phyloP scores from a whole-genome alignment of 2,888 invertebrate species.

The Drosophila yooni region DNA sequence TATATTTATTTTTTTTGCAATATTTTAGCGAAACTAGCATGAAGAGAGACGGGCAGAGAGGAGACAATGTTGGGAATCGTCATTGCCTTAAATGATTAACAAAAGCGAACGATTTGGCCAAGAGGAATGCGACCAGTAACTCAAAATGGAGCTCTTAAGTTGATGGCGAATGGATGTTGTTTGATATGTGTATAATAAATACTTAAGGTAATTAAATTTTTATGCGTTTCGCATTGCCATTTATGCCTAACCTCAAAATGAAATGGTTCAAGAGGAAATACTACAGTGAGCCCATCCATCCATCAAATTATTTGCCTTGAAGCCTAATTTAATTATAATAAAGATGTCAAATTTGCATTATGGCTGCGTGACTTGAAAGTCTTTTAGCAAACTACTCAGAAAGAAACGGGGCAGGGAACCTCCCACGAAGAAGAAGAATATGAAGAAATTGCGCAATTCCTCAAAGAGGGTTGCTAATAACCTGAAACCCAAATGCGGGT shows the following conservation, averaged over 20 bases:
- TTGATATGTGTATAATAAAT: constrained; percentile 25
- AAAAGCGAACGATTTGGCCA: constrained; percentile 36
- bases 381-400: constrained; percentile 41
- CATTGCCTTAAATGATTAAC: constrained; percentile 43
- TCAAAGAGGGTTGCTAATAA: constrained; percentile 45
- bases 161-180: constrained; percentile 17
- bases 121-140: constrained; percentile 21
- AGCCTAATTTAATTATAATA: constrained; percentile 19
- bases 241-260: constrained; percentile 4
- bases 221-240: constrained; percentile 21
- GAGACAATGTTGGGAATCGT: constrained; percentile 26
- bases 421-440: constrained; percentile 53
- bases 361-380: constrained; percentile 41
- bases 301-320: not conserved
- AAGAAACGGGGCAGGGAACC: constrained; percentile 34
- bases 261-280: not conserved
- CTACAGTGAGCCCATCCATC: not conserved
- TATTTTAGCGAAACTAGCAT: constrained; percentile 31
- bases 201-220: constrained; percentile 24
- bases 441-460: constrained; percentile 66
- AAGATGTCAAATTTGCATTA: constrained; percentile 17
- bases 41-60: constrained; percentile 9
- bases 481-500: constrained; percentile 69
- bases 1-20: not conserved
- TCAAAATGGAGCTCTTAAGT: constrained; percentile 24